Conservation (phyloP, 2,797 vertebrate species). For the Phataginus tricuspis region DNA sequence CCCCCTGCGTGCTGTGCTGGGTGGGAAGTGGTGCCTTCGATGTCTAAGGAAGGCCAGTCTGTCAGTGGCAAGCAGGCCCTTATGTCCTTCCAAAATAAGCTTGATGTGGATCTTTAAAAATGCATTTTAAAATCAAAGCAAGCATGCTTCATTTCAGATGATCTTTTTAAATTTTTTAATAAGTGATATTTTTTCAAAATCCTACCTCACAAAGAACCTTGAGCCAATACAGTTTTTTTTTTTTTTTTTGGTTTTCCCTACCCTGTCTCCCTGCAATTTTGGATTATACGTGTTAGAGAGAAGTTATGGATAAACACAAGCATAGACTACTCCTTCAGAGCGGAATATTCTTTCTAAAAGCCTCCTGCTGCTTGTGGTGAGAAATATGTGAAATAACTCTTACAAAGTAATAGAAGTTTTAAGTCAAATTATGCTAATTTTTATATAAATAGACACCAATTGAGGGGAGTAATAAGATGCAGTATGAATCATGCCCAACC, state of each 20-base stretch:
- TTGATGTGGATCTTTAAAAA: not conserved
- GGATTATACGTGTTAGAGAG: not conserved
- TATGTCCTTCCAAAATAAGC: not conserved
- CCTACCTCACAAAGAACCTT: not conserved
- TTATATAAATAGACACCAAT: slow-evolving; percentile 74
- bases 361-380: slow-evolving; percentile 41
- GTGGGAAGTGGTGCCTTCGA: not conserved
- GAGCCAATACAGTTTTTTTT: not conserved
- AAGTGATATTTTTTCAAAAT: not conserved
- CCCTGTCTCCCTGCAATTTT: not conserved
- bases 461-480: slow-evolving; percentile 59
- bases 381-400: slow-evolving; percentile 70
- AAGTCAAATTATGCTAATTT: slow-evolving; percentile 73
- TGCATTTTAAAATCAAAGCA: slow-evolving; percentile 4
- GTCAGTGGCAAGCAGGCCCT: not conserved
- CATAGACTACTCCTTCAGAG: not conserved
- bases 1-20: not conserved
- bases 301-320: slow-evolving; percentile 40
- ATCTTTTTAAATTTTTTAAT: not conserved
- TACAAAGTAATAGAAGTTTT: slow-evolving; percentile 70
- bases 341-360: slow-evolving; percentile 36
- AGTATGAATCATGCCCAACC: slow-evolving; percentile 54
- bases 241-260: not conserved
- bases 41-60: not conserved
- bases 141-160: not conserved